A percentile compares a stretch with the other conserved stretches of the same genome.
These are phyloP conservation scores for Pterocles burchelli DNA, from an alignment of 2,113 vertebrate species.

Conservation along the genomic window DNA sequence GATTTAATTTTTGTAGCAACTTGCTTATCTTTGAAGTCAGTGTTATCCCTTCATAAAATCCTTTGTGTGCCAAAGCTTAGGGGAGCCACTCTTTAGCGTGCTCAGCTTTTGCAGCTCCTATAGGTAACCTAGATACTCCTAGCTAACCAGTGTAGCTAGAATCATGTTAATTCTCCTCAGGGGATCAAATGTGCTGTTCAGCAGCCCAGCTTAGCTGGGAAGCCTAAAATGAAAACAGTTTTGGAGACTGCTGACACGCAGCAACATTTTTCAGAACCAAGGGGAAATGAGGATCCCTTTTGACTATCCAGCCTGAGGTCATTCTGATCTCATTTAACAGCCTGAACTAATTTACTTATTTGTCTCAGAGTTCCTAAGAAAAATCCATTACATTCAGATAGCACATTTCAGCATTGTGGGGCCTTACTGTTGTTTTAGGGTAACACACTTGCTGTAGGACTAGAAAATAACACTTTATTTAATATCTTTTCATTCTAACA, in stretches of 20 bases:
- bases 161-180: not conserved
- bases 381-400: not conserved
- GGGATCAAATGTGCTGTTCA: not conserved
- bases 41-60: conserved; percentile 36
- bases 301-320: not conserved
- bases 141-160: not conserved
- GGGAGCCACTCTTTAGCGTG: not conserved
- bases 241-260: not conserved
- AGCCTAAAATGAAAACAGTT: not conserved
- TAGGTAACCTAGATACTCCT: not conserved
- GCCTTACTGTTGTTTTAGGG: not conserved
- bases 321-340: not conserved
- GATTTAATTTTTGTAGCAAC: conserved; percentile 48
- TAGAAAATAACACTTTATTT: not conserved
- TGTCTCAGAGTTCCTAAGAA: not conserved
- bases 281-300: not conserved
- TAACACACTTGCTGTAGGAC: not conserved
- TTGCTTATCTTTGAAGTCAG: conserved; percentile 62
- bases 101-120: conserved; percentile 9
- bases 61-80: conserved; percentile 11
- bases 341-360: not conserved
- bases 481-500: not conserved
- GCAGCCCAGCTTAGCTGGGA: not conserved
- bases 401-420: not conserved
- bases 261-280: not conserved